Evolutionary conservation across 2,113 vertebrate genomes (phyloP).

Genomic region (Eretmochelys imbricata): DNA sequence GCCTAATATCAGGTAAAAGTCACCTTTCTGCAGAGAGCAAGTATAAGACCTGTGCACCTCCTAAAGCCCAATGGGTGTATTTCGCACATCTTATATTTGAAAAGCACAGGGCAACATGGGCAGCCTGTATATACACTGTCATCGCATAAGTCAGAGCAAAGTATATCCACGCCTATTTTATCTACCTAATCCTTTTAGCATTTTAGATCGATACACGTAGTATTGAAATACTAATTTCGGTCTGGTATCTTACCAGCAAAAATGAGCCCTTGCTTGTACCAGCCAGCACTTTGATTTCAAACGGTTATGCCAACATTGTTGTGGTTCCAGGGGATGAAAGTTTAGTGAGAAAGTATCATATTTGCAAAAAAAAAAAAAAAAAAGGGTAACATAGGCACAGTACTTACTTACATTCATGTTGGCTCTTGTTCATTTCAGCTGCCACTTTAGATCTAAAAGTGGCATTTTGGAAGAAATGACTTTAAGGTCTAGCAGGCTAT

Average conservation of each 20-base stretch:
- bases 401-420: background rate
- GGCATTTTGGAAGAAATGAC: background rate
- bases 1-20: background rate
- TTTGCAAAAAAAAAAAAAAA: background rate
- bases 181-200: background rate
- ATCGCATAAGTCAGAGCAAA: background rate
- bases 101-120: background rate
- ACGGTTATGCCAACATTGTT: background rate
- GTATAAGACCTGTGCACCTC: background rate
- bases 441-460: background rate
- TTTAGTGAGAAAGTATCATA: background rate
- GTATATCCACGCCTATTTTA: no score
- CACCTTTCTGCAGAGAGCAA: background rate
- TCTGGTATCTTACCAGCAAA: background rate
- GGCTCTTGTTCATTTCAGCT: slow-evolving; percentile 3
- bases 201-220: background rate
- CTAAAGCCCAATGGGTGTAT: background rate
- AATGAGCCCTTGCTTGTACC: background rate
- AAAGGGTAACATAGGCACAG: background rate
- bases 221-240: background rate
- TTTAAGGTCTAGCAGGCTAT: background rate
- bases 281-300: background rate
- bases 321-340: background rate
- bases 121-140: background rate
- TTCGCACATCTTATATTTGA: background rate